These are phyloP conservation scores for Sinocyclocheilus rhinocerous DNA, from an alignment of 2,113 vertebrate species.

Conservation along the genomic window DNA sequence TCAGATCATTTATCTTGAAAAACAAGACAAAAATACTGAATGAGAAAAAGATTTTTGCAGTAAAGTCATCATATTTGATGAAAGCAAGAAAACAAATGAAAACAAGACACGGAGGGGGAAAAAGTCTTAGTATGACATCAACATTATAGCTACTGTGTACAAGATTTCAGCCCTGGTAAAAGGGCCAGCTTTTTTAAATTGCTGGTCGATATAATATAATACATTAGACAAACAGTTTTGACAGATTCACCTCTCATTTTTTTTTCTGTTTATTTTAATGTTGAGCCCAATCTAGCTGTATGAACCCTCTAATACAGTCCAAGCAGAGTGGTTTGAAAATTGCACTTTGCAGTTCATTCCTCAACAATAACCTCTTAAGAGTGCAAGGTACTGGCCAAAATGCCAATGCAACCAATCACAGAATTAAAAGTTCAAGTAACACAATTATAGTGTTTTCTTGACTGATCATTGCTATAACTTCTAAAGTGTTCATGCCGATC, in stretches of 20 bases:
- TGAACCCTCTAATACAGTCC: background rate
- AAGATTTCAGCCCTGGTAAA: background rate
- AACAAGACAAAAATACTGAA: too few species aligned
- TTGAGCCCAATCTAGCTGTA: background rate
- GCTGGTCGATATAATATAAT: background rate
- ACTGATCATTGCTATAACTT: background rate
- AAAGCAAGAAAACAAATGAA: background rate
- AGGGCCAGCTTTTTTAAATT: background rate
- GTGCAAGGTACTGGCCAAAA: background rate
- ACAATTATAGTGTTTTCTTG: background rate
- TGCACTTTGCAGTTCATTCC: background rate
- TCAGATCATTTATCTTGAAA: too few species aligned
- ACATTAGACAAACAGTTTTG: background rate
- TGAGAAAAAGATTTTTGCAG: background rate
- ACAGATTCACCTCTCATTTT: background rate
- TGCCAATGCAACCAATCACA: background rate
- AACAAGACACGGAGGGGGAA: background rate
- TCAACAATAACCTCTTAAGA: background rate
- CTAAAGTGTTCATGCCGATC: background rate
- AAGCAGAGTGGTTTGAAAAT: background rate
- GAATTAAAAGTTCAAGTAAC: background rate
- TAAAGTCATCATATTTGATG: background rate
- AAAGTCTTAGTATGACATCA: background rate
- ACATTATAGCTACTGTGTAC: background rate
- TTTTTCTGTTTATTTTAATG: background rate